phyloP scores from a whole-genome alignment of 1,140 invertebrate species.

The Bombus breviceps region DNA sequence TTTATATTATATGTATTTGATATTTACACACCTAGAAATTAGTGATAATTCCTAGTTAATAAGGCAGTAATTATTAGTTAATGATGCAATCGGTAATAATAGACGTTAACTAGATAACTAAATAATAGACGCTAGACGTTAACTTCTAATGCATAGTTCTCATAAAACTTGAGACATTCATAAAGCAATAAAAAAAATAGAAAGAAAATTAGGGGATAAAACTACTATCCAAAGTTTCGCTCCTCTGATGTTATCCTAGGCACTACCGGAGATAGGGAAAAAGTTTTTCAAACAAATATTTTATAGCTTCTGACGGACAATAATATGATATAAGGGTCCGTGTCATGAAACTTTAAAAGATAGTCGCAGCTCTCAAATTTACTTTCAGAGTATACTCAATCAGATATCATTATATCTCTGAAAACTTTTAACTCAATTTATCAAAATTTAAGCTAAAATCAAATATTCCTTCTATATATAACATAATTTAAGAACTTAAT shows the following conservation, averaged over 20 bases:
- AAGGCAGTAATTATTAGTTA: too few relatives aligned
- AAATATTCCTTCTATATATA: not conserved
- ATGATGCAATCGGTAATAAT: too few relatives aligned
- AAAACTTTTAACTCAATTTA: not conserved
- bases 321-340: not conserved
- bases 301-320: not conserved
- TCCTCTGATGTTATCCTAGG: not conserved
- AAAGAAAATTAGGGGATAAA: not conserved
- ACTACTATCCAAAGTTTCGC: slow-evolving; percentile 1
- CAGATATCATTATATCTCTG: not conserved
- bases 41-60: too few relatives aligned
- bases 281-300: not conserved
- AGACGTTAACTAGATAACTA: too few relatives aligned
- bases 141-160: too few relatives aligned
- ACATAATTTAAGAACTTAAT: not conserved
- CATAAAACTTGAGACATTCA: not conserved
- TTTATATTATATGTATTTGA: too few relatives aligned
- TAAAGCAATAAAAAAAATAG: not conserved
- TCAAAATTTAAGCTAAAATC: not conserved
- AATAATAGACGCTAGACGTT: too few relatives aligned
- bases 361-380: not conserved
- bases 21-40: too few relatives aligned
- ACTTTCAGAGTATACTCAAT: not conserved
- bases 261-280: too few relatives aligned
- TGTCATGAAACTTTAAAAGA: not conserved